Percentiles rank a stretch among this genome's conserved stretches.
These are phyloP conservation scores for Agraylea sexmaculata DNA, from an alignment of 1,140 invertebrate species.

Conservation along the genomic window DNA sequence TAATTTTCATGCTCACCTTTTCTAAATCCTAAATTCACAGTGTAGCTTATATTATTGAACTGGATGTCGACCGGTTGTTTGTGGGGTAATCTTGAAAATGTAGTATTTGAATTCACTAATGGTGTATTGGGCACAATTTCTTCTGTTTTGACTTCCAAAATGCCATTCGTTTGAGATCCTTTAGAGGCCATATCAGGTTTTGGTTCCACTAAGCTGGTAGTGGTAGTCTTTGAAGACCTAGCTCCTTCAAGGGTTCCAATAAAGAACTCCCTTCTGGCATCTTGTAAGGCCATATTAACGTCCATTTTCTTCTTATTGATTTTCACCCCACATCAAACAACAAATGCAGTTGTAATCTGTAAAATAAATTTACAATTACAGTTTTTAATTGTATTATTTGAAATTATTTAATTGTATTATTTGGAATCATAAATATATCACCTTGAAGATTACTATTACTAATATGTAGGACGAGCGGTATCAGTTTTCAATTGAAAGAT, in stretches of 20 bases:
- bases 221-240: slow-evolving; percentile 8
- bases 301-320: background rate
- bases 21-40: slow-evolving; percentile 53
- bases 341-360: background rate
- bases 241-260: background rate
- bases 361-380: background rate
- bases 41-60: slow-evolving; percentile 57
- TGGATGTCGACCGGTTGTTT: slow-evolving; percentile 53
- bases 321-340: background rate
- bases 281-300: background rate
- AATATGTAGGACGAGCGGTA: too few relatives aligned
- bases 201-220: background rate
- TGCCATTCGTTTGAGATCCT: background rate
- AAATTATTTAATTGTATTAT: background rate
- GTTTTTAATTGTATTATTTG: background rate
- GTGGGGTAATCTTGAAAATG: slow-evolving; percentile 36
- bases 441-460: too few relatives aligned
- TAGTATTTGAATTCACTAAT: slow-evolving; percentile 1
- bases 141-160: too few relatives aligned
- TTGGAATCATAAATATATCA: too few relatives aligned
- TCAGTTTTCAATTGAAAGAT: too few relatives aligned
- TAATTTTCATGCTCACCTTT: slow-evolving; percentile 42
- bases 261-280: background rate
- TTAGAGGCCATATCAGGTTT: background rate
- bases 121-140: background rate